Evolutionary conservation across 1,140 invertebrate genomes (phyloP), one percentile per base, ranked within the genome.

Genomic region (Lasioglossum albipes): DNA sequence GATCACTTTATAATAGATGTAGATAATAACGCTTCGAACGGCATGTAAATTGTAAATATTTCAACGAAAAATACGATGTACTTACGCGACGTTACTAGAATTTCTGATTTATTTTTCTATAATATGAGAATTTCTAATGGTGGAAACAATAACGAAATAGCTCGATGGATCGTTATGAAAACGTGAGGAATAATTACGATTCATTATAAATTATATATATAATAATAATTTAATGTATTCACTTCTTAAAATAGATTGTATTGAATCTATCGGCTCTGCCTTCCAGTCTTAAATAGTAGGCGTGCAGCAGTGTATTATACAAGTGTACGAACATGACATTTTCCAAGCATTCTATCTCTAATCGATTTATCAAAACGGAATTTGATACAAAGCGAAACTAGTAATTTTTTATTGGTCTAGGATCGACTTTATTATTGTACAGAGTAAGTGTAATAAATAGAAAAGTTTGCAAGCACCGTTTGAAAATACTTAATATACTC

Each of bases 1-100:
- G 16, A 94, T 93, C 67, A 91, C 89, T 65, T 79, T 93, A 7
- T 93, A 89, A 89, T n/a, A 31, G 13, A 13, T 49, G 88, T n/a
- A 41, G 13, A 13, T 49, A 13, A 49, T 13, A 12, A 49, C 45
- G 20, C 18, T 18, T 16, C 4, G 18, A 18, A 22, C 59, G 59
- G n/a, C 7, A 41, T n/a, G 57, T 54, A 45, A 66, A 62, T 72
- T 81, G 54, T 85, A 89, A 62, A 85, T 85, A 76, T 59, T 84
- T 66, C 16, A 75, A 67, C 27, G 41, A n/a, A 41, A 36, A 54
- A 9, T 54, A 54, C 13, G 13, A 52, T 9, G 10, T 75, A 75
- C 45, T 65, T 75, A 78, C 45, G 22, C 16, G 71, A 27, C 41
- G 20, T 70, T 75, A 66, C 42, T 75, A 13, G 66, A 62, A 79